Percentiles rank a stretch among this genome's conserved stretches.
Evolutionary conservation across 2,888 invertebrate genomes (phyloP).

Genomic region (Ischnura elegans): DNA sequence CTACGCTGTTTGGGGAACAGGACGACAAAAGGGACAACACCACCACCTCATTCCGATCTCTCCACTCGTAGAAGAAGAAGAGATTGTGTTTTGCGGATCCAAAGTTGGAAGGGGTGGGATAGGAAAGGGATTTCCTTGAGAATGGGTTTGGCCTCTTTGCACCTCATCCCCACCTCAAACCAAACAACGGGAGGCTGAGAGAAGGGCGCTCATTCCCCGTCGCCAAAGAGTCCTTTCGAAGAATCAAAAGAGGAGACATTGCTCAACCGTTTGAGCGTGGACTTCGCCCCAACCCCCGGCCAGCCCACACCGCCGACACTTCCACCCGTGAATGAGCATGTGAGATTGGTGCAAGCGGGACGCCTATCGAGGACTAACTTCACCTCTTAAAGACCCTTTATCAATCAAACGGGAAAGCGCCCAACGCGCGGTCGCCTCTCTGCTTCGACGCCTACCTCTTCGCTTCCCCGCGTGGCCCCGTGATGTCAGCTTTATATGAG

Average conservation of each 20-base stretch:
- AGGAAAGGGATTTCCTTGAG: constrained; percentile 53
- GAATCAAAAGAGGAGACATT: constrained; percentile 28
- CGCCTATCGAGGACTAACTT: constrained; percentile 45
- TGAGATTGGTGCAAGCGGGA: constrained; percentile 52
- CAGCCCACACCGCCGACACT: background rate
- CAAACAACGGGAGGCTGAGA: background rate
- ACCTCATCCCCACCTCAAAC: background rate
- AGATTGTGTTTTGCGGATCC: constrained; percentile 48
- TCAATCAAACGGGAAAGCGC: constrained; percentile 36
- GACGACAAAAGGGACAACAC: constrained; percentile 32
- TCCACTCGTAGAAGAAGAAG: background rate
- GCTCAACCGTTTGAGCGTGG: background rate
- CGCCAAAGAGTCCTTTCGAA: constrained; percentile 48
- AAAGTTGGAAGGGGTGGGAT: background rate
- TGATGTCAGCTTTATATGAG: constrained; percentile 61
- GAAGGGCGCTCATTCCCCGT: background rate
- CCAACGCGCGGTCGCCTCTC: background rate
- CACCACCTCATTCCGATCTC: background rate
- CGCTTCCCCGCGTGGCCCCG: constrained; percentile 43
- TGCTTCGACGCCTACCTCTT: background rate
- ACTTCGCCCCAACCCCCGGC: background rate
- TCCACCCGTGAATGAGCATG: background rate
- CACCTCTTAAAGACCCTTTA: constrained; percentile 52
- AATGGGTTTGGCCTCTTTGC: background rate
- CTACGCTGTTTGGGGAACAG: too few species aligned